Conservation (phyloP, 23 tunicate genomes). For the Styela clava region DNA sequence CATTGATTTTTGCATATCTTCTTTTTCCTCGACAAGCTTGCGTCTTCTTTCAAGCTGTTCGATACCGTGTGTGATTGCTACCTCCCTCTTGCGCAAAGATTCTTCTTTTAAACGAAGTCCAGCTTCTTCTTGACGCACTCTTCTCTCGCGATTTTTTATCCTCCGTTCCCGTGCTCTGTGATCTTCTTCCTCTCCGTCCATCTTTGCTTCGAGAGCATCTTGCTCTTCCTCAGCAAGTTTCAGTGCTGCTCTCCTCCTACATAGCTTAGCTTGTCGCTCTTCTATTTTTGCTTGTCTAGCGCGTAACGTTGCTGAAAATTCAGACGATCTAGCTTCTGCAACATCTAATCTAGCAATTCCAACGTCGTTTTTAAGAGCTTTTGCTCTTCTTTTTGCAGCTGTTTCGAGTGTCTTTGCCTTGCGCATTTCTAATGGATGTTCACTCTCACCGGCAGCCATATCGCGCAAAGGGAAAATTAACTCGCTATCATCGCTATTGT, state of each 20-base stretch:
- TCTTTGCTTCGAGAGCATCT: slow-evolving; percentile 40
- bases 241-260: slow-evolving; percentile 59
- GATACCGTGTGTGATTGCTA: slow-evolving; percentile 37
- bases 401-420: slow-evolving; percentile 49
- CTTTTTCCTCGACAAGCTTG: slow-evolving; percentile 77
- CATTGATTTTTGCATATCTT: slow-evolving; percentile 46
- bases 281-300: slow-evolving; percentile 86
- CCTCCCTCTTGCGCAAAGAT: slow-evolving; percentile 60
- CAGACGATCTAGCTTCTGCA: slow-evolving; percentile 69
- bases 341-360: slow-evolving; percentile 53
- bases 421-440: slow-evolving; percentile 25
- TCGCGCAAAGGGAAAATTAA: slow-evolving; percentile 57
- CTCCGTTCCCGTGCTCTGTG: slow-evolving; percentile 68
- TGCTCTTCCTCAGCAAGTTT: slow-evolving; percentile 63
- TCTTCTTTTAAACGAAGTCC: slow-evolving; percentile 68
- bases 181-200: slow-evolving; percentile 75
- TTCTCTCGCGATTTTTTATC: slow-evolving; percentile 64
- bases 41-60: slow-evolving; percentile 58
- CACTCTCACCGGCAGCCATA: slow-evolving; percentile 52
- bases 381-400: slow-evolving; percentile 58
- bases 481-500: slow-evolving; percentile 13
- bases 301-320: slow-evolving; percentile 65
- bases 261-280: slow-evolving; percentile 86
- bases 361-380: slow-evolving; percentile 39
- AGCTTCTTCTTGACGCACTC: slow-evolving; percentile 79